A percentile compares a stretch with the other conserved stretches of the same genome.
phyloP scores from a whole-genome alignment of 1,140 invertebrate species.

The Papilio xuthus region DNA sequence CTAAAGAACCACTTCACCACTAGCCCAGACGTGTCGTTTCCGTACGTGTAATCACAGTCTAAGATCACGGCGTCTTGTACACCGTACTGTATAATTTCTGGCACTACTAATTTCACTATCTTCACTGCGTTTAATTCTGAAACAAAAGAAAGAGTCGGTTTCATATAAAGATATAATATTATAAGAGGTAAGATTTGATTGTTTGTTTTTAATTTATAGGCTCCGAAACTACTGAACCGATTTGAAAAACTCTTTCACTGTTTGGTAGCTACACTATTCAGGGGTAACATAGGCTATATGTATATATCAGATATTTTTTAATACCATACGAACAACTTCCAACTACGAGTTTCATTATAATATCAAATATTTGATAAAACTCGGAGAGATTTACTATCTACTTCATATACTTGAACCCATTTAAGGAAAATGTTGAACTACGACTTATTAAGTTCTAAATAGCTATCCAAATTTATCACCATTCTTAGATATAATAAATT shows the following conservation, averaged over 20 bases:
- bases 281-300: too few relatives aligned
- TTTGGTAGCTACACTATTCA: too few relatives aligned
- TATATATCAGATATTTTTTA: too few relatives aligned
- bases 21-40: slow-evolving; percentile 83
- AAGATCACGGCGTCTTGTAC: slow-evolving; percentile 85
- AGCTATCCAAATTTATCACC: not conserved
- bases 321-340: too few relatives aligned
- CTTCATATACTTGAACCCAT: too few relatives aligned
- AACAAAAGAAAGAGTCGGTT: slow-evolving; percentile 59
- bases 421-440: not conserved
- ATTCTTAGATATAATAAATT: slow-evolving; percentile 10
- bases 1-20: slow-evolving; percentile 92
- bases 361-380: too few relatives aligned
- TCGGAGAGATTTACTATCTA: too few relatives aligned
- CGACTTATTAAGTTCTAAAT: not conserved
- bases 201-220: slow-evolving; percentile 18
- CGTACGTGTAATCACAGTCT: slow-evolving; percentile 87
- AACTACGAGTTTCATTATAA: too few relatives aligned
- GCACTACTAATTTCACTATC: slow-evolving; percentile 87
- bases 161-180: too few relatives aligned
- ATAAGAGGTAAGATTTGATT: too few relatives aligned
- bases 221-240: not conserved
- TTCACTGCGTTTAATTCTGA: slow-evolving; percentile 78
- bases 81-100: slow-evolving; percentile 85
- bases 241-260: too few relatives aligned